Evolutionary conservation across 2,888 invertebrate genomes (phyloP).

Genomic region (Lasioglossum figueresi): DNA sequence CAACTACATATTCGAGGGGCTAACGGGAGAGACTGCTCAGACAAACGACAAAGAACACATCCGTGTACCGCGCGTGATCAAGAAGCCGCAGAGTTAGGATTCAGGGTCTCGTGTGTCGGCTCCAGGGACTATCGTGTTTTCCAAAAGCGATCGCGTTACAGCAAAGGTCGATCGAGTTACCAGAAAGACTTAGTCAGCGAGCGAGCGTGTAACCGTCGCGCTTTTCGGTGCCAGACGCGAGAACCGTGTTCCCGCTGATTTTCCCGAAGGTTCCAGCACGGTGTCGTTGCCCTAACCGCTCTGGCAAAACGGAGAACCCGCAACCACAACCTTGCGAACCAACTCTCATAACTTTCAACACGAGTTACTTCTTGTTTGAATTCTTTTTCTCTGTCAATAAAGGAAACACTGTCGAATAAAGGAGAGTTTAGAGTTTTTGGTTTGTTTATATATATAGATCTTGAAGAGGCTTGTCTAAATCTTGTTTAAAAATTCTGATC

Average conservation of each 20-base stretch:
- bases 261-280: not conserved
- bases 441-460: too few relatives aligned
- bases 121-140: constrained; percentile 31
- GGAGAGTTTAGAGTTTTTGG: not conserved
- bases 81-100: not conserved
- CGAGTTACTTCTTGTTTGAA: not conserved
- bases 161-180: constrained; percentile 36
- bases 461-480: too few relatives aligned
- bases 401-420: not conserved
- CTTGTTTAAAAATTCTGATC: too few relatives aligned
- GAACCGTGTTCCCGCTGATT: not conserved
- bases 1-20: not conserved
- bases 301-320: not conserved
- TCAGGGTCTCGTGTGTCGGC: not conserved
- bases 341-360: not conserved
- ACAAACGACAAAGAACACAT: not conserved
- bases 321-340: not conserved
- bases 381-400: not conserved
- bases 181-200: not conserved
- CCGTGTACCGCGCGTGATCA: not conserved
- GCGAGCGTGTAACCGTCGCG: constrained; percentile 3
- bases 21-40: not conserved
- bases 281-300: constrained; percentile 6
- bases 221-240: not conserved
- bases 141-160: constrained; percentile 41